A percentile compares a stretch with the other conserved stretches of the same genome.
Evolutionary conservation across 2,888 invertebrate species (phyloP).

Genomic region (Elmis aenea): DNA sequence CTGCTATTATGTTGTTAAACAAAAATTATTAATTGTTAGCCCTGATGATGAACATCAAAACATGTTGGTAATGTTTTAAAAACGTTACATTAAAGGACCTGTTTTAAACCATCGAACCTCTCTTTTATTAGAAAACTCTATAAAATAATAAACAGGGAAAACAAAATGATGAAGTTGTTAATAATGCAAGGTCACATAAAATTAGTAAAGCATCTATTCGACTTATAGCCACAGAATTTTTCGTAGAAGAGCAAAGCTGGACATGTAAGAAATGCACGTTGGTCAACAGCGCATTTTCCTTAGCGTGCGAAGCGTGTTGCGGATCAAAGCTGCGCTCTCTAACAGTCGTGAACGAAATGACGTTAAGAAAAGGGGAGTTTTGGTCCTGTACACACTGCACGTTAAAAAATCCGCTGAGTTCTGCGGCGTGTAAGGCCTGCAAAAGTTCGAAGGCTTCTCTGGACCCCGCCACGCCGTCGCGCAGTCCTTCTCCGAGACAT

Average conservation of each 20-base stretch:
- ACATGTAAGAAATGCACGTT: constrained; percentile 84
- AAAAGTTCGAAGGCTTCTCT: constrained; percentile 55
- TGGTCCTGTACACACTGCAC: constrained; percentile 82
- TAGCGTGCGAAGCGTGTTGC: constrained; percentile 81
- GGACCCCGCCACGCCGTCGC: constrained; percentile 36
- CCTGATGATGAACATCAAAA: no score
- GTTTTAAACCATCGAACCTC: no score
- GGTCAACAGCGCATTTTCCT: constrained; percentile 65
- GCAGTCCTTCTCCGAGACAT: constrained; percentile 54
- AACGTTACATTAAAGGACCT: no score
- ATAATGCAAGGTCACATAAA: no score
- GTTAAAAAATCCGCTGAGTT: constrained; percentile 69
- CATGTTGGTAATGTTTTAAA: no score
- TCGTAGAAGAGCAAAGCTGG: constrained; percentile 59
- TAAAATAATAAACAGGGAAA: no score
- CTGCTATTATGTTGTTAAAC: no score
- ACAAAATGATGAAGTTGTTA: no score
- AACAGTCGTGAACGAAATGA: constrained; percentile 60
- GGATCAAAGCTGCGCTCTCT: constrained; percentile 73
- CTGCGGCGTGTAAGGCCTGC: constrained; percentile 68
- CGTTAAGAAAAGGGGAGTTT: constrained; percentile 65
- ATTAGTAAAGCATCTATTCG: no score
- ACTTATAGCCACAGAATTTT: no score
- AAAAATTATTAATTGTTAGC: no score
- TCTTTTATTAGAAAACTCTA: no score